Base-by-base conservation (phyloP, 2,113 vertebrate genomes). In the Dermatemys mawii region DNA sequence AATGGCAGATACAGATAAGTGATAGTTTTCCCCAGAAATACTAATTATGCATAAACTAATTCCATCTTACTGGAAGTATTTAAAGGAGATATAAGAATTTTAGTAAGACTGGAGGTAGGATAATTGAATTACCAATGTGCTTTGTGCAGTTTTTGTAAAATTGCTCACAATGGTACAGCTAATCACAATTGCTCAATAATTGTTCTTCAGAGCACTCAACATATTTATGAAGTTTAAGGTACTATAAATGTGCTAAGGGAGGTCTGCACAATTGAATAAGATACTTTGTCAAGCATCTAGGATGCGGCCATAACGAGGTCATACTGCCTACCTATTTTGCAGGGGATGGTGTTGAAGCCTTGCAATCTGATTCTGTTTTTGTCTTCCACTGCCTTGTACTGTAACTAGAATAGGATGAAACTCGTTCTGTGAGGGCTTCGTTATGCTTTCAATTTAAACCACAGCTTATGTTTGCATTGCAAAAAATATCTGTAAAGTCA, bases 11-110 rank as follows among this genome's bases (percentile, higher is more conserved):
- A 86, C 88, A 93, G 88, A 96, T 90, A 95, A 94, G 97, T 88
- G n/a, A n/a, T n/a, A n/a, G n/a, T n/a, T n/a, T n/a, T n/a, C n/a
- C n/a, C n/a, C n/a, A n/a, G n/a, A n/a, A n/a, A n/a, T n/a, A 93
- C 86, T 96, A 96, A 97, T 97, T 96, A 94, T 86, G 78, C 93
- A 82, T 93, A 97, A 94, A 67, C 85, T 96, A 96, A 94, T 96
- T 95, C 70, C 90, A 81, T 80, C 49, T 84, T 76, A 85, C 70
- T 95, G 92, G 94, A 97, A 92, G 8, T 92, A 90, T 90, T 95
- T 94, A 67, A 76, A 94, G 88, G 86, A 96, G 93, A 35, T 92
- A 63, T 0, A 83, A 38, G 44, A 48, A 35, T 38, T 70, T 46
- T 32, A 84, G 48, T 49, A 70, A 48, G 24, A 41, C 41, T 49